Percentiles rank a stretch among this genome's conserved stretches.
phyloP scores from a whole-genome alignment of 2,888 invertebrate species.

The Rapana venosa region DNA sequence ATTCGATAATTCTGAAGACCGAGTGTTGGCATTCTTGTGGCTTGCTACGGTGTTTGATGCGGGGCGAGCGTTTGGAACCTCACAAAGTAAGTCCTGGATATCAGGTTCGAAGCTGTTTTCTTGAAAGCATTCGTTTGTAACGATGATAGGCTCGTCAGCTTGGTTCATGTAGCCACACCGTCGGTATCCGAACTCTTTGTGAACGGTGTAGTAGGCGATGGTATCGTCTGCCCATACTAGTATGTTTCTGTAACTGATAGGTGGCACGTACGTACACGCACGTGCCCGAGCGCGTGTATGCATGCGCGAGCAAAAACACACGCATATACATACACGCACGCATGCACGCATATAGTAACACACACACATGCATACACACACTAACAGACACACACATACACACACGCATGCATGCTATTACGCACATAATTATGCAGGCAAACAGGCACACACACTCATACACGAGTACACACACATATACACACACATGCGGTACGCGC shows the following conservation, averaged over 20 bases:
- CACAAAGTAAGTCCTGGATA: background rate
- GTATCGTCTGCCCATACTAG: background rate
- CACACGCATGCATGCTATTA: background rate
- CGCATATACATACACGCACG: background rate
- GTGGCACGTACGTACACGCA: background rate
- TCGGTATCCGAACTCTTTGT: too few species aligned
- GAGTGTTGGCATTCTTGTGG: background rate
- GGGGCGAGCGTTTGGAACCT: background rate
- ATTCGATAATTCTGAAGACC: background rate
- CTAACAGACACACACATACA: background rate
- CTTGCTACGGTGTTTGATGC: background rate
- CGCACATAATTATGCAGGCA: too few species aligned
- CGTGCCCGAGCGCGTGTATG: background rate
- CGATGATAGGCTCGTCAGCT: background rate
- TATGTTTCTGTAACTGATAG: constrained; percentile 6
- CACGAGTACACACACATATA: too few species aligned
- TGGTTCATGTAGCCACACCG: background rate
- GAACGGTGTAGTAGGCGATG: background rate
- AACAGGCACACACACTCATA: too few species aligned
- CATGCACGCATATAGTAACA: background rate
- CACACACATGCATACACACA: background rate
- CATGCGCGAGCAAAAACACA: background rate
- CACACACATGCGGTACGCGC: too few species aligned
- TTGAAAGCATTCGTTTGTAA: background rate
- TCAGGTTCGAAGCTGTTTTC: background rate